Evolutionary conservation across 2,113 vertebrate genomes (phyloP), one percentile per base, ranked within the genome.

Genomic region (Sebastes fasciatus): DNA sequence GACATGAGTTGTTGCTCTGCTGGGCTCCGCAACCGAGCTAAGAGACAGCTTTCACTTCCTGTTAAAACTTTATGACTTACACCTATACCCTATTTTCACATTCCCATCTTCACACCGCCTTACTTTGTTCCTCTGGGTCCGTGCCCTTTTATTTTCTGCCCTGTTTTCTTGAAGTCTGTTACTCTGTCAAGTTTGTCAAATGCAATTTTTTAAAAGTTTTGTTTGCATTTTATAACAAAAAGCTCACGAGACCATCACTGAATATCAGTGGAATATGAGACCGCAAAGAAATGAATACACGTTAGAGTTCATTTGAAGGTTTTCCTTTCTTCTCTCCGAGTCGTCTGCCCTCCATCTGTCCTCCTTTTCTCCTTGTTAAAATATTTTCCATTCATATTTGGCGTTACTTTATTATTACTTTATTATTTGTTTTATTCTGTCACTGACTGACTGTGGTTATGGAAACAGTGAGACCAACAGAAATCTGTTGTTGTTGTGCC

Each of bases 21-120:
- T 62, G 67, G 74, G 88, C 52, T 26, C 78, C 55, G 60, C 64
- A 84, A 85, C 86, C 26, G 26, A 85, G 78, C 89, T 68, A 75
- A 87, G 74, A 77, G 87, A 91, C 85, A 72, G 67, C 92, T 91
- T 88, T 89, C 68, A 92, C 79, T 80, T 91, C 88, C 82, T 89
- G n/a, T 79, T 80, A 61, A 79, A 89, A 69, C 42, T 23, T 72
- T 89, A 86, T 86, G 79, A 71, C 77, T 48, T 2, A 64, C 60
- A 77, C 60, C 21, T 40, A 26, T 6, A 48, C 40, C 4, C 62
- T 69, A 0, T 51, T 70, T 63, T 80, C 58, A 68, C 66, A 34
- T 60, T 58, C 5, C 10, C 43, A 19, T 65, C 48, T 26, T 78
- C 43, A 64, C 79, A 55, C 52, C 5, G 10, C 71, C 51, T 48